These are phyloP conservation scores for Epinotia nisella DNA, from an alignment of 2,888 invertebrate species.

Conservation along the genomic window DNA sequence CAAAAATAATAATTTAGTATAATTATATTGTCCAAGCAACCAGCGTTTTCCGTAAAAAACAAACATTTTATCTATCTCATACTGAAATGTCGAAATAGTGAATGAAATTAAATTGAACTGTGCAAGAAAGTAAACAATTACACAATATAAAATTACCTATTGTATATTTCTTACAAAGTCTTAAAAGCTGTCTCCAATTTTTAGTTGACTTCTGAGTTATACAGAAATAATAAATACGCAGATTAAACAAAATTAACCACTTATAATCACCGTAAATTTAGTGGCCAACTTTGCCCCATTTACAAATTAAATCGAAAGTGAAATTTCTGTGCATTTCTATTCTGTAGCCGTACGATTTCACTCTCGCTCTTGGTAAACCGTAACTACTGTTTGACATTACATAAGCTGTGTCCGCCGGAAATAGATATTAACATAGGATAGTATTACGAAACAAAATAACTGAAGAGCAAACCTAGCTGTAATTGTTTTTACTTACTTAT, in stretches of 20 bases:
- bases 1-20: no score
- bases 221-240: neutral
- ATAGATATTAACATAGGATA: constrained; percentile 5
- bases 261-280: neutral
- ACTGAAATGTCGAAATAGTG: no score
- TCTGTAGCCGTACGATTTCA: constrained; percentile 18
- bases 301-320: constrained; percentile 4
- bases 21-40: no score
- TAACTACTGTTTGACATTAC: constrained; percentile 24
- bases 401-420: constrained; percentile 19
- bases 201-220: neutral
- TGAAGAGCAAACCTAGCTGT: no score
- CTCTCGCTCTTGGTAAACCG: constrained; percentile 17
- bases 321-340: neutral
- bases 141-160: no score
- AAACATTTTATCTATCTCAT: no score
- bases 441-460: constrained; percentile 11
- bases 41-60: no score
- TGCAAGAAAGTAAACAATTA: no score
- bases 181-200: neutral
- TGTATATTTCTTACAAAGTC: neutral
- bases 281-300: constrained; percentile 10
- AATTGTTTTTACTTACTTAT: no score
- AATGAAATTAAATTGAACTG: no score
- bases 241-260: no score